Evolutionary conservation across 2,113 vertebrate species (phyloP).

Genomic region (Anoura caudifer): DNA sequence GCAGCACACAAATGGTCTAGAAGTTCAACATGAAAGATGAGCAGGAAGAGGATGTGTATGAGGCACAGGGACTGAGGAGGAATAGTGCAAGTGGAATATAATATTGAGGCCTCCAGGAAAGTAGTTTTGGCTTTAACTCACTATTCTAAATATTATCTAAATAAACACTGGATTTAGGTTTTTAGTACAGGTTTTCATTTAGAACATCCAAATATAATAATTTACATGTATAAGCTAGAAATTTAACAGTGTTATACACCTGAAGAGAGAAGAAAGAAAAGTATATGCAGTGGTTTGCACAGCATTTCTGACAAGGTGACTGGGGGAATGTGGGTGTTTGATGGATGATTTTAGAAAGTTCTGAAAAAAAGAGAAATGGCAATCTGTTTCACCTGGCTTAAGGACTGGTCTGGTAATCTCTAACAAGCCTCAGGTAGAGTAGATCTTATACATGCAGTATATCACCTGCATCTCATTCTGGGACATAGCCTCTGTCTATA

Average conservation of each 20-base stretch:
- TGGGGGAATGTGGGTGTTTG: background rate
- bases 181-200: conserved; percentile 35
- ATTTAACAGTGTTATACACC: background rate
- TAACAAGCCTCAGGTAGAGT: background rate
- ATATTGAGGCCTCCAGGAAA: background rate
- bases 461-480: conserved; percentile 38
- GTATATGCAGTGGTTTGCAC: background rate
- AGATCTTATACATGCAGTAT: background rate
- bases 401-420: background rate
- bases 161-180: conserved; percentile 25
- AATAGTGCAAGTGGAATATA: background rate
- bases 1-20: background rate
- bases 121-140: background rate
- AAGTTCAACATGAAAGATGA: background rate
- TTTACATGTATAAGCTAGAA: background rate
- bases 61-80: background rate
- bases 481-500: conserved; percentile 41
- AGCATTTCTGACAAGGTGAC: background rate
- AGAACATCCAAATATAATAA: conserved; percentile 19
- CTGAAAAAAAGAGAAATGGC: background rate
- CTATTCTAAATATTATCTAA: conserved; percentile 8
- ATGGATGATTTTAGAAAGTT: background rate
- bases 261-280: background rate
- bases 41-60: background rate
- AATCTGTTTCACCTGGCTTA: background rate